phyloP scores from a whole-genome alignment of 2,888 invertebrate genomes.

The Teleiodes luculella region DNA sequence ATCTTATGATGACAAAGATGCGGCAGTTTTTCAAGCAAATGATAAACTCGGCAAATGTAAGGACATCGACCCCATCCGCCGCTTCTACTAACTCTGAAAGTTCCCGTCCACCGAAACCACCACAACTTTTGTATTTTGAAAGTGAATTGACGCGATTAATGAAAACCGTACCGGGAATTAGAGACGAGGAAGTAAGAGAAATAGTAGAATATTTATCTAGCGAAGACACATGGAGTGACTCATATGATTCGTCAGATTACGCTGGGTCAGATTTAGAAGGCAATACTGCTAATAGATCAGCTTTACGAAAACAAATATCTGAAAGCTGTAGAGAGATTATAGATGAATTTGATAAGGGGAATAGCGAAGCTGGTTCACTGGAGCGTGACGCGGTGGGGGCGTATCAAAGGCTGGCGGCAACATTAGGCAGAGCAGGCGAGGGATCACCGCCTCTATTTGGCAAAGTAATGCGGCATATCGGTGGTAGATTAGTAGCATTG shows the following conservation, averaged over 20 bases:
- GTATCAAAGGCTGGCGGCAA: constrained; percentile 91
- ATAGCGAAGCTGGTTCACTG: constrained; percentile 76
- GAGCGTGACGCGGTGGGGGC: constrained; percentile 89
- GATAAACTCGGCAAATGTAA: constrained; percentile 82
- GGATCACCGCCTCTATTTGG: constrained; percentile 91
- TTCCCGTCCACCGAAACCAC: constrained; percentile 85
- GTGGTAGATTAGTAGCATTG: constrained; percentile 89
- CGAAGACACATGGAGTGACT: constrained; percentile 96
- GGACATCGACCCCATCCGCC: constrained; percentile 68
- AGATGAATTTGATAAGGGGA: constrained; percentile 89
- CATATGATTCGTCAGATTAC: constrained; percentile 94
- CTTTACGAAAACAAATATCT: constrained; percentile 89
- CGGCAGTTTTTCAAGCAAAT: constrained; percentile 94
- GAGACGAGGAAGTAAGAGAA: constrained; percentile 93
- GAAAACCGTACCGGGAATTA: constrained; percentile 95
- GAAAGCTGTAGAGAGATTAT: constrained; percentile 93
- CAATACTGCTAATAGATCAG: constrained; percentile 81
- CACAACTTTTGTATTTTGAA: constrained; percentile 92
- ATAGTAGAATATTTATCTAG: constrained; percentile 95
- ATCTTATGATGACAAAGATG: constrained; percentile 97
- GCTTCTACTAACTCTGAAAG: constrained; percentile 77
- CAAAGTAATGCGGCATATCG: constrained; percentile 95
- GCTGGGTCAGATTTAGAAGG: constrained; percentile 92
- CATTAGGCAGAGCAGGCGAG: constrained; percentile 85
- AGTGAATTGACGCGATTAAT: constrained; percentile 92